Evolutionary conservation across 2,888 invertebrate genomes (phyloP).

Genomic region (Mayetiola destructor): DNA sequence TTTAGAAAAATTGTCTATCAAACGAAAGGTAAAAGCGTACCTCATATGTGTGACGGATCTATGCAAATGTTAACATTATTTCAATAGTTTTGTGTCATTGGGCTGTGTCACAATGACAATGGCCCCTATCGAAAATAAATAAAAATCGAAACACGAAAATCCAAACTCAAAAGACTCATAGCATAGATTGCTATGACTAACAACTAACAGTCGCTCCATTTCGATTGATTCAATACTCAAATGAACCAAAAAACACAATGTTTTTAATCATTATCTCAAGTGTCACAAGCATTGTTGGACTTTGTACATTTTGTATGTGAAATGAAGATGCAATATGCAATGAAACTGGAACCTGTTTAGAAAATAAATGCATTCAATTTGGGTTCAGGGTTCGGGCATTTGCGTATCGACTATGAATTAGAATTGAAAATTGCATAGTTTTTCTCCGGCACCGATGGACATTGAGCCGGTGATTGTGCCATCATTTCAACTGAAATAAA

Average conservation of each 20-base stretch:
- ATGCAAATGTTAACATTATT: conserved; percentile 4
- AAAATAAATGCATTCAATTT: not conserved
- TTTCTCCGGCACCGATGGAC: not conserved
- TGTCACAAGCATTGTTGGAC: conserved; percentile 4
- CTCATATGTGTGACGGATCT: not conserved
- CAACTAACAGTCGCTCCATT: too few relatives aligned
- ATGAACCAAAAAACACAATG: conserved; percentile 10
- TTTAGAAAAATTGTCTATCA: too few relatives aligned
- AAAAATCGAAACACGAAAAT: too few relatives aligned
- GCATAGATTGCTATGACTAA: too few relatives aligned
- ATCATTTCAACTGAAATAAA: conserved; percentile 3
- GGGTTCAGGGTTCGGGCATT: not conserved
- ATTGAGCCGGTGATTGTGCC: conserved; percentile 6
- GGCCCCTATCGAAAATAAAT: too few relatives aligned
- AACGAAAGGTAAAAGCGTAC: not conserved
- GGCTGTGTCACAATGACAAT: not conserved
- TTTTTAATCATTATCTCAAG: conserved; percentile 12
- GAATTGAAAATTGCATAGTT: conserved; percentile 12
- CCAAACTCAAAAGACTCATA: too few relatives aligned
- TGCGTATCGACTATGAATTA: too few relatives aligned
- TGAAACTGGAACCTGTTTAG: too few relatives aligned
- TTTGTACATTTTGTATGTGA: too few relatives aligned
- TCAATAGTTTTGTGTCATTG: not conserved
- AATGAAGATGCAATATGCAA: conserved; percentile 1
- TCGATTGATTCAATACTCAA: too few relatives aligned